Conservation (phyloP, 2,888 invertebrate species). For the Agrochola lychnidis region DNA sequence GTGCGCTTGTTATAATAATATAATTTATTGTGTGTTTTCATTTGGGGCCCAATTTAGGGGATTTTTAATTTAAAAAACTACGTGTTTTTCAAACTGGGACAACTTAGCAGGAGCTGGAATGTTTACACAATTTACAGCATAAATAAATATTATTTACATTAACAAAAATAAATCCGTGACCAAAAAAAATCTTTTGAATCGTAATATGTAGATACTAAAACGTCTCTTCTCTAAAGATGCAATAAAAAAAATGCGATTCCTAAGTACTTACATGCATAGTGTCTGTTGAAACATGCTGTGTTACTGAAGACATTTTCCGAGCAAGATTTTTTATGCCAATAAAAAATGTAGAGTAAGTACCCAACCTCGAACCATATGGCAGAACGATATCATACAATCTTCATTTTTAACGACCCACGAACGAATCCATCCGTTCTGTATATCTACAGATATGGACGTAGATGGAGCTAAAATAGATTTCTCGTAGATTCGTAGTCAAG, state of each 20-base stretch:
- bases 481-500: constrained; percentile 26
- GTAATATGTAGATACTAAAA: background rate
- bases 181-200: background rate
- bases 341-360: background rate
- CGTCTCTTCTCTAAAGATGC: background rate
- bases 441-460: background rate
- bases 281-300: background rate
- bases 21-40: background rate
- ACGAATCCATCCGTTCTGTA: background rate
- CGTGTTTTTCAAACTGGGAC: background rate
- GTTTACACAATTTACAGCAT: background rate
- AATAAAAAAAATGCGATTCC: background rate
- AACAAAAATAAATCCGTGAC: no score
- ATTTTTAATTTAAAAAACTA: no score
- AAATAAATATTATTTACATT: background rate
- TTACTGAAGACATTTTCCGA: background rate
- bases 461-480: constrained; percentile 43
- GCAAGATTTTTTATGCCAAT: background rate
- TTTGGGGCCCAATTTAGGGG: no score
- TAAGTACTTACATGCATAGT: background rate
- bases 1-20: background rate
- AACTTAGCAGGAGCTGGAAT: background rate
- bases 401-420: constrained; percentile 16
- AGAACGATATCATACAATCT: constrained; percentile 2
- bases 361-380: background rate